Conservation (phyloP, 2,797 vertebrate genomes). For the Phrynocephalus forsythii region DNA sequence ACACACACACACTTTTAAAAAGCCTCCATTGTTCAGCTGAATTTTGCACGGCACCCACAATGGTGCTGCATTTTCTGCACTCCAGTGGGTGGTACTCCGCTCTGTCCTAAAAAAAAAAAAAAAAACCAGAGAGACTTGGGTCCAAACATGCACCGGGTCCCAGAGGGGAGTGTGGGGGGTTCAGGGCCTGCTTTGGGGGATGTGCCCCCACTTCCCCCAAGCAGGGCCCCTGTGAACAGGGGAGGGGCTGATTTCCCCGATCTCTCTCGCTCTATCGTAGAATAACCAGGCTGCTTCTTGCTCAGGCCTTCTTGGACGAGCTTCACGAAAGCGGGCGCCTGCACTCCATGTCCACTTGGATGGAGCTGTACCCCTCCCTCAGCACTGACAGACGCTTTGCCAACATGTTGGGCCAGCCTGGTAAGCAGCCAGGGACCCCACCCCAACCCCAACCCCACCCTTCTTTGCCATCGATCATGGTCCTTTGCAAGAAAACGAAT, state of each 20-base stretch:
- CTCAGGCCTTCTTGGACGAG: constrained; percentile 79
- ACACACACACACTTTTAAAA: background rate
- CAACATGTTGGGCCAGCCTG: constrained; percentile 82
- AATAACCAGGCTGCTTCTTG: constrained; percentile 59
- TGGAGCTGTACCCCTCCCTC: constrained; percentile 80
- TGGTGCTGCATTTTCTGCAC: background rate
- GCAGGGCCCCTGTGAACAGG: constrained; percentile 1
- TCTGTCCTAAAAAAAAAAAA: background rate
- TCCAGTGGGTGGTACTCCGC: background rate
- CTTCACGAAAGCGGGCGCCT: constrained; percentile 79
- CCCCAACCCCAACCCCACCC: constrained; percentile 26
- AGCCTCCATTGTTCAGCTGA: background rate
- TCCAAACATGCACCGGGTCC: background rate
- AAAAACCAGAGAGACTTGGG: too few relatives aligned
- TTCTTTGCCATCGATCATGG: constrained; percentile 20
- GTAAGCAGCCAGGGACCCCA: constrained; percentile 68
- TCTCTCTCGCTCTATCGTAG: constrained; percentile 57
- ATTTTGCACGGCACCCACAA: too few relatives aligned
- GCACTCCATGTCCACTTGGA: constrained; percentile 82
- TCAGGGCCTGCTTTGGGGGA: constrained; percentile 7
- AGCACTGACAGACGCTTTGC: constrained; percentile 79
- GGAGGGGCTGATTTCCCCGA: constrained; percentile 49
- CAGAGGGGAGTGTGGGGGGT: background rate
- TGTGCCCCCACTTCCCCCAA: background rate
- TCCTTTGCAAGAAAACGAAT: background rate